Base-by-base conservation (phyloP, 2,888 invertebrate species). In the Thyatira batis region DNA sequence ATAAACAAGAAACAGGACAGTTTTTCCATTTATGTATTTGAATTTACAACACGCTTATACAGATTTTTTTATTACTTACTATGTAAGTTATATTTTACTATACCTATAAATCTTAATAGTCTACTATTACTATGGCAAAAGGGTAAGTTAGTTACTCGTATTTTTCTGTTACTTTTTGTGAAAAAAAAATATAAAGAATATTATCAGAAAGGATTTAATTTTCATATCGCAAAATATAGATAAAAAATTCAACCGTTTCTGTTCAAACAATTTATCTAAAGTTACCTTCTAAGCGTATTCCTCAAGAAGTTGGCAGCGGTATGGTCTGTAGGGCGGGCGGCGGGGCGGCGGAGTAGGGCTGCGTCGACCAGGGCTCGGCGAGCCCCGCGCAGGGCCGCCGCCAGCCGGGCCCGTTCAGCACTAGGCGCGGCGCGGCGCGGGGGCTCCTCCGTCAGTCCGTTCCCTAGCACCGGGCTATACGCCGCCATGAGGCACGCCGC, bases 401-500 rank as follows among this genome's bases (percentile, higher is more conserved):
- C 97, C 0, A 98, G 92, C 44, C 98, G 93, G 2, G 97, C 94
- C 28, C 98, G 93, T 84, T 98, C 98, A 63, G 98, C 96, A 65
- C 97, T 96, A 0, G 98, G 98, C 51, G 98, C 96, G 33, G 90
- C 89, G 23, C 91, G 80, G 0, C 91, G 71, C 20, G 89, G 82
- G 10, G 89, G 84, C 75, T 92, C 96, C 74, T 97, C 97, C 0
- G 95, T 95, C 52, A 97, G 94, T 92, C 97, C 97, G 58, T 95
- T 95, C 0, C 97, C 97, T 50, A 98, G 92, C 8, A 95, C 93
- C 0, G 98, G 97, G 71, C 96, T 97, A 83, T 98, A 98, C 39
- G 97, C 97, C 6, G 98, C 97, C 77, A 98, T 97, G 46, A 98
- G 89, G 73, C 97, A 97, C 0, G 98, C 98, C 49, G 98, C 97